Percentiles rank a stretch among this genome's conserved stretches.
Conservation (phyloP, 2,888 invertebrate species). For the Volucella inanis region DNA sequence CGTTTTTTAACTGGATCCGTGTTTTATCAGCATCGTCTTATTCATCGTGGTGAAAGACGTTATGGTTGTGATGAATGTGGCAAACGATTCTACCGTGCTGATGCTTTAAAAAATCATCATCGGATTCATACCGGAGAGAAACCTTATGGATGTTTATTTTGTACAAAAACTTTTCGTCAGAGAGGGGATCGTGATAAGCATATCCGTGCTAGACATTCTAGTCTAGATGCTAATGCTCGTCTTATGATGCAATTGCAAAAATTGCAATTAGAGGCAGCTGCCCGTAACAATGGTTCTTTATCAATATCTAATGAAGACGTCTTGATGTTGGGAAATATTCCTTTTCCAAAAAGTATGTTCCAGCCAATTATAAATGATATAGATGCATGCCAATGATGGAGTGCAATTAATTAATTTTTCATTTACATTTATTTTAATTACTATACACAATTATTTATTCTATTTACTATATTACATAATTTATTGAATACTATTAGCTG, state of each 20-base stretch:
- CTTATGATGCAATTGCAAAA: constrained; percentile 82
- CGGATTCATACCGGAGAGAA: constrained; percentile 86
- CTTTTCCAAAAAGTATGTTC: constrained; percentile 79
- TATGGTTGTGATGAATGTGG: constrained; percentile 87
- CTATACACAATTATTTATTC: constrained; percentile 22
- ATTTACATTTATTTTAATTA: constrained; percentile 32
- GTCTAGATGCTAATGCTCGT: constrained; percentile 81
- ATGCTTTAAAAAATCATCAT: constrained; percentile 86
- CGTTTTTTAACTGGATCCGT: constrained; percentile 87
- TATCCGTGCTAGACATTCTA: constrained; percentile 84
- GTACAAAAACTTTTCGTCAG: constrained; percentile 84
- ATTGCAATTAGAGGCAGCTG: constrained; percentile 80
- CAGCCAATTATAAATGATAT: constrained; percentile 77
- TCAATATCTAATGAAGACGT: constrained; percentile 71
- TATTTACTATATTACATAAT: constrained; percentile 39
- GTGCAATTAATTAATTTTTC: constrained; percentile 10
- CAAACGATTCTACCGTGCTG: constrained; percentile 86
- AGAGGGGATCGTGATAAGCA: constrained; percentile 86
- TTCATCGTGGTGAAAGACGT: constrained; percentile 86
- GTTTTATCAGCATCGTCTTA: constrained; percentile 86
- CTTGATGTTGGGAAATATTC: constrained; percentile 77
- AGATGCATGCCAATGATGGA: constrained; percentile 65
- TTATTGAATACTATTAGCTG: constrained; percentile 51
- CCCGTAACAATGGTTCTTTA: constrained; percentile 68
- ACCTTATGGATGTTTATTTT: constrained; percentile 84